Evolutionary conservation across 2,888 invertebrate species (phyloP), one percentile per base, ranked within the genome.

Genomic region (Arrhopalites spinosus): DNA sequence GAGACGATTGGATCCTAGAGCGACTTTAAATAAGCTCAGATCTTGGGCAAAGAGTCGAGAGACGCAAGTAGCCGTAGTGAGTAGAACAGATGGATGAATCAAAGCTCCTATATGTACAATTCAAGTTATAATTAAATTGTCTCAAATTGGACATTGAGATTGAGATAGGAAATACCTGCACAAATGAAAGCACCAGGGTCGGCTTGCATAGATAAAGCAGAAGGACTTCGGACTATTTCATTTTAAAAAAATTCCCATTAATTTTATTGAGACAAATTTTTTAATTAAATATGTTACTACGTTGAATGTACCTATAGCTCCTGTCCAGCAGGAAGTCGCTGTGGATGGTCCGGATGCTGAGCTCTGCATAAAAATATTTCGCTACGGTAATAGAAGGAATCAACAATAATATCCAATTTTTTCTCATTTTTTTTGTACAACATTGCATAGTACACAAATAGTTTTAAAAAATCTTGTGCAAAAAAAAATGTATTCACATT

Each of bases 151-250:
- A 36, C 3, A 36, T 36, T 36, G 36, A 7, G 36, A 7, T 3
- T 36, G 36, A 50, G 7, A 50, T 50, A 8, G n/a, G 8, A 53
- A 17, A 20, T 53, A 53, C 53, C 82, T 3, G 80, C 78, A 72
- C 82, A 82, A 56, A 82, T 77, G 59, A 81, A 82, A 13, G 80
- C 77, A 36, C 82, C 82, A 0, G 81, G 81, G 75, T 82, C 82
- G 20, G 73, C 64, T 17, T 75, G 70, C 70, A 76, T 71, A 13
- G 50, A 59, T 25, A 79, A 36, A 0, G 77, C 56, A 5, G 68
- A 59, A 1, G 80, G 78, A 5, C 78, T 76, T 0, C 82, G 74
- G 29, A 79, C 79, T 23, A n/a, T n/a, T n/a, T n/a, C n/a, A n/a
- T n/a, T n/a, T n/a, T n/a, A n/a, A n/a, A n/a, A n/a, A n/a, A n/a